Conservation (phyloP, 2,888 invertebrate genomes). For the Bombylius discolor region DNA sequence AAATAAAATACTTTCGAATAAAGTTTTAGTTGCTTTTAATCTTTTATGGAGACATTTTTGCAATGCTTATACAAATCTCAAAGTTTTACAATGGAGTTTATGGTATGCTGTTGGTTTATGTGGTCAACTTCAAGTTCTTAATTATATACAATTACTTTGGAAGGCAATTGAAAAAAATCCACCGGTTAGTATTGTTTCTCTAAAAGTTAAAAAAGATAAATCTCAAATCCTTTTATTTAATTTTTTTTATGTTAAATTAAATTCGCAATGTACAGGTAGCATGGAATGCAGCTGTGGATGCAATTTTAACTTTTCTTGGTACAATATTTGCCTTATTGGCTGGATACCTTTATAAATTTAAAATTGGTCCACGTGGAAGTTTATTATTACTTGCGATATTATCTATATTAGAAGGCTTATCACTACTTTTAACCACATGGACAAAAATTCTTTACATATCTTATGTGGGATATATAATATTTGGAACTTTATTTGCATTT, state of each 20-base stretch:
- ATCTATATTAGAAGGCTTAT: constrained; percentile 43
- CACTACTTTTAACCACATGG: constrained; percentile 44
- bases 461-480: constrained; percentile 61
- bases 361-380: constrained; percentile 31
- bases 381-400: constrained; percentile 37
- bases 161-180: constrained; percentile 37
- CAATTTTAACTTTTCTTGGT: constrained; percentile 55
- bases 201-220: background rate
- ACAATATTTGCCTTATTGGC: constrained; percentile 46
- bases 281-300: constrained; percentile 73
- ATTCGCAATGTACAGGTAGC: constrained; percentile 17
- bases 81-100: constrained; percentile 59
- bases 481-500: constrained; percentile 67
- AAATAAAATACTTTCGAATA: constrained; percentile 8
- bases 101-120: constrained; percentile 66
- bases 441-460: constrained; percentile 51
- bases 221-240: background rate
- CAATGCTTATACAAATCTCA: constrained; percentile 44
- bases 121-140: constrained; percentile 55
- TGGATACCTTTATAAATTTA: constrained; percentile 33
- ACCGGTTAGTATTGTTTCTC: constrained; percentile 18
- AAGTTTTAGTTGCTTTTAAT: constrained; percentile 16
- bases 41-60: constrained; percentile 46
- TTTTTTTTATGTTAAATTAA: background rate
- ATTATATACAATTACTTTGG: constrained; percentile 64